Evolutionary conservation across 2,113 vertebrate genomes (phyloP), one percentile per base, ranked within the genome.

Genomic region (Phalacrocorax carbo): DNA sequence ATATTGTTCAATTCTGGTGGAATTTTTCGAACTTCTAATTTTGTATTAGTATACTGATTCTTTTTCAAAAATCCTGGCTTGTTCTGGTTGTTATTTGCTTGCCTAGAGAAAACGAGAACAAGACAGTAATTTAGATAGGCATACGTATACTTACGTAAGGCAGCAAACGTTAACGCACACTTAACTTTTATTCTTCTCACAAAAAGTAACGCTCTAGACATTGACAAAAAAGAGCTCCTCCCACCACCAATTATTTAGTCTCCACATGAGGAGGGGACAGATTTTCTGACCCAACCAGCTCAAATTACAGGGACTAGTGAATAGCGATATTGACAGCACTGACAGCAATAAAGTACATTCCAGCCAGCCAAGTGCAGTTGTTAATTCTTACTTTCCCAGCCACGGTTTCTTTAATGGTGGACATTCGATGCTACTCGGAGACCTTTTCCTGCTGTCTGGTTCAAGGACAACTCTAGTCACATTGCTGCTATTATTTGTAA

Each of bases 1-100:
- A 99, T 99, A 91, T 99, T 99, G 97, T 99, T 99, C 70, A 99
- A 32, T 21, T 99, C 99, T 15, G 99, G 98, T 12, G 99, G 99
- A 93, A 99, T 99, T 98, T 98, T 99, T 88, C 99, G 98, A 80
- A 99, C 99, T 97, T 99, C 99, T 95, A 99, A 88, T 97, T 99
- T 99, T 26, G 99, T 99, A 96, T 99, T 99, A 4, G 99, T 98
- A 20, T 99, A 99, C 68, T 99, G 98, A 97, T 98, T 99, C 96
- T 99, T 99, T 91, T 99, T 99, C 57, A 99, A 98, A 93, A 99
- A 99, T 46, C 95, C 97, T 72, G 98, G 97, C 91, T 99, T 99
- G 92, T 98, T 99, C 93, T 99, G 99, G 97, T 97, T 99, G 92
- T 99, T 99, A 95, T 99, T 99, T 75, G 98, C 98, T 92, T 98